phyloP scores from a whole-genome alignment of 2,113 vertebrate species.

The Hiodon alosoides region DNA sequence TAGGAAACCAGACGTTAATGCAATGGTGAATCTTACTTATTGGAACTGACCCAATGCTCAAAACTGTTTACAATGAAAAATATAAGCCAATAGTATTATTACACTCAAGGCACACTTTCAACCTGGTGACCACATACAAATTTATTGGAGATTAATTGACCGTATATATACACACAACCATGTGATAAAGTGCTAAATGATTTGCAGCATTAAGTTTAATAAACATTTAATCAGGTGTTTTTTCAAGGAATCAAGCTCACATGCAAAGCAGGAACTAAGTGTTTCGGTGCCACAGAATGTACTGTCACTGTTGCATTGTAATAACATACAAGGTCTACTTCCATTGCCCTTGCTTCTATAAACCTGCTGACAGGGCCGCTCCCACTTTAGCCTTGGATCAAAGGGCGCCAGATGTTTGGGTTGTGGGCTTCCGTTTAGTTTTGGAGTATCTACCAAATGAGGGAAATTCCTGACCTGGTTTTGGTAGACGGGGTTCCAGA shows the following conservation, averaged over 20 bases:
- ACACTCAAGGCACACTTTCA: not conserved
- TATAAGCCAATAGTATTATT: slow-evolving; percentile 5
- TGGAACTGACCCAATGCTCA: slow-evolving; percentile 43
- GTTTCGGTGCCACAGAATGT: slow-evolving; percentile 5
- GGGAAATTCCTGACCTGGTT: not conserved
- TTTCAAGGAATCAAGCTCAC: not conserved
- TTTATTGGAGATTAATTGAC: not conserved
- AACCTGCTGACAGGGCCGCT: slow-evolving; percentile 15
- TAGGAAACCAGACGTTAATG: not conserved
- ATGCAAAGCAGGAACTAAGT: not conserved
- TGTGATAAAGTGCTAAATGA: slow-evolving; percentile 19
- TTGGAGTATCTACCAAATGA: slow-evolving; percentile 26
- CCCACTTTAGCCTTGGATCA: slow-evolving; percentile 24
- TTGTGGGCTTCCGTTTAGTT: slow-evolving; percentile 47
- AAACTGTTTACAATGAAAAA: slow-evolving; percentile 49
- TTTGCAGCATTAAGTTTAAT: not conserved
- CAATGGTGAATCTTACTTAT: slow-evolving; percentile 26
- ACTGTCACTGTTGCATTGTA: not conserved
- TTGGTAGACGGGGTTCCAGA: not conserved
- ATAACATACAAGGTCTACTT: slow-evolving; percentile 43
- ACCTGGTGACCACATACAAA: not conserved
- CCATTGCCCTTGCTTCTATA: slow-evolving; percentile 45
- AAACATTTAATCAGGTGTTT: slow-evolving; percentile 5
- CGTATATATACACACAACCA: not conserved
- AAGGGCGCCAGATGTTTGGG: slow-evolving; percentile 44